phyloP scores from a whole-genome alignment of 2,797 vertebrate genomes.

The Spinus pinus region DNA sequence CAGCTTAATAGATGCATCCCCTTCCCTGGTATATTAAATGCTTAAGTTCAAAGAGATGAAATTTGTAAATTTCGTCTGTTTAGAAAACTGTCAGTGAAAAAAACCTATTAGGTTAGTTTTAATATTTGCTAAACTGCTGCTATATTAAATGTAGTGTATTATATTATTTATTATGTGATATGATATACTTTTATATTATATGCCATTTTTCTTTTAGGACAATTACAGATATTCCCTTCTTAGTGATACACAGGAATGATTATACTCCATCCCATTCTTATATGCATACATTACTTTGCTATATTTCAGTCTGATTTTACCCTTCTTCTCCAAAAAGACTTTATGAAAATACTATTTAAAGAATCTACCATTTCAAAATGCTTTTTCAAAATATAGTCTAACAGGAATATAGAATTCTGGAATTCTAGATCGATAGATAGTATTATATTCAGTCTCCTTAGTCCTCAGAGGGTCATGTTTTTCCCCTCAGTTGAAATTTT shows the following conservation, averaged over 20 bases:
- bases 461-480: background rate
- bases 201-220: background rate
- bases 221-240: background rate
- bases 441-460: background rate
- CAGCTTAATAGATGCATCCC: background rate
- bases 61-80: background rate
- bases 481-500: background rate
- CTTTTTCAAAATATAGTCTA: background rate
- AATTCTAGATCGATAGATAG: background rate
- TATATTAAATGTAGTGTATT: no score
- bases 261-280: background rate
- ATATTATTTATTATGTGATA: background rate
- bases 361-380: background rate
- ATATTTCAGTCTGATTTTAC: background rate
- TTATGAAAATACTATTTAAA: background rate
- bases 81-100: background rate
- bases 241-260: background rate
- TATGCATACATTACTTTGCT: background rate
- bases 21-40: background rate
- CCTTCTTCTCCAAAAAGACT: background rate
- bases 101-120: background rate
- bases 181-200: background rate
- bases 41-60: background rate
- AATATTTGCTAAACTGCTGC: background rate
- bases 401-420: background rate